These are phyloP conservation scores for Anthophora plumipes DNA, from an alignment of 2,888 invertebrate species.

Conservation along the genomic window DNA sequence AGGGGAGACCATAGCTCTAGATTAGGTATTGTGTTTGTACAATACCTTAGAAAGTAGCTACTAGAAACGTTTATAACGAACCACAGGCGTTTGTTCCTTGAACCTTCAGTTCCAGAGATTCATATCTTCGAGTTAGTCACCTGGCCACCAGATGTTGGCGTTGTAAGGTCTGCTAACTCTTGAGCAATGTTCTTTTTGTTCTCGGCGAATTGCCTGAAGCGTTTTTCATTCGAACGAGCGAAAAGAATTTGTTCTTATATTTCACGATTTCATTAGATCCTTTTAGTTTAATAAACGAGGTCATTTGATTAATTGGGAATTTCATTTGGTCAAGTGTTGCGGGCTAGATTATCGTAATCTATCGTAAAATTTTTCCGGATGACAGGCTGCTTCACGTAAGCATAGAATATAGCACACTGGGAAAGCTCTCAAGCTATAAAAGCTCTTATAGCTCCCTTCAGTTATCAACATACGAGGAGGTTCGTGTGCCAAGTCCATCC, in stretches of 20 bases:
- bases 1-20: not conserved
- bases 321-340: not conserved
- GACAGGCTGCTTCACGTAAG: not conserved
- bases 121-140: conserved; percentile 43
- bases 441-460: conserved; percentile 32
- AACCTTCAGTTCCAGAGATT: conserved; percentile 23
- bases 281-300: too few relatives aligned
- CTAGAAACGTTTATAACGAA: not conserved
- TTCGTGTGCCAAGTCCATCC: conserved; percentile 52
- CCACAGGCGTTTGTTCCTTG: conserved; percentile 8
- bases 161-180: conserved; percentile 23
- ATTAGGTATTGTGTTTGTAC: not conserved
- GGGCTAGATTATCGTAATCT: not conserved
- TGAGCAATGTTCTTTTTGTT: conserved; percentile 1
- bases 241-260: too few relatives aligned
- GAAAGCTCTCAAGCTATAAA: conserved; percentile 42
- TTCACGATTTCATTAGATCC: too few relatives aligned
- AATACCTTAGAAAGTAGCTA: not conserved
- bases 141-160: conserved; percentile 49
- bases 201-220: not conserved
- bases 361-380: not conserved
- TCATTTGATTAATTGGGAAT: not conserved
- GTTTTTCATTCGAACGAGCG: not conserved
- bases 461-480: conserved; percentile 56
- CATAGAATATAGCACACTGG: conserved; percentile 20